Percentiles rank a stretch among this genome's conserved stretches.
phyloP scores from a whole-genome alignment of 1,140 invertebrate species.

The Drosophila repletoides region DNA sequence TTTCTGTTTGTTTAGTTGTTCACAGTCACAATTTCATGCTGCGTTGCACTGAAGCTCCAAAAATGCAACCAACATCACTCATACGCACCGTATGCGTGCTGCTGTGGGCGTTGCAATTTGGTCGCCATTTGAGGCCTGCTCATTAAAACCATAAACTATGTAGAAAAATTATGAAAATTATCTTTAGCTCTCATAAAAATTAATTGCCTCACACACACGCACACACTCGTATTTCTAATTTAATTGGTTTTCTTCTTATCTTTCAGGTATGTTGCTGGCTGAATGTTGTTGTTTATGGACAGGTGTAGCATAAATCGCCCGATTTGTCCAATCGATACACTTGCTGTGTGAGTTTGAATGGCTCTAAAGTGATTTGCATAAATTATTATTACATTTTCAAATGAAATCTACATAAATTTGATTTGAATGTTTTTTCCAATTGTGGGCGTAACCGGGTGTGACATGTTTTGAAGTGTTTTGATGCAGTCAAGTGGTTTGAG shows the following conservation, averaged over 20 bases:
- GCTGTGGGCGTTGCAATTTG: conserved; percentile 24
- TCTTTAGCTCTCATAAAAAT: conserved; percentile 29
- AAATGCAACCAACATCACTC: conserved; percentile 55
- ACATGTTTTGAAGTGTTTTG: conserved; percentile 54
- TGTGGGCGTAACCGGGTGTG: conserved; percentile 43
- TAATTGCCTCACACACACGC: conserved; percentile 41
- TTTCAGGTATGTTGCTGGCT: conserved; percentile 49
- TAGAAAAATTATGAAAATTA: conserved; percentile 57
- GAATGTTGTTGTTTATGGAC: neutral
- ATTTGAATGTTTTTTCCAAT: conserved; percentile 8
- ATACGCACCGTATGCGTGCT: conserved; percentile 33
- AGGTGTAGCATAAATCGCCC: conserved; percentile 49
- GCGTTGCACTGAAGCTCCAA: conserved; percentile 22
- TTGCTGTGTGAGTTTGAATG: conserved; percentile 67
- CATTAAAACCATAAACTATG: conserved; percentile 24
- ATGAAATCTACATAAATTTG: conserved; percentile 32
- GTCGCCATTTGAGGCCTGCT: conserved; percentile 16
- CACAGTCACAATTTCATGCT: conserved; percentile 61
- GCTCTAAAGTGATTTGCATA: conserved; percentile 71
- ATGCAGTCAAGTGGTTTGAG: conserved; percentile 33
- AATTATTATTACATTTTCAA: conserved; percentile 51
- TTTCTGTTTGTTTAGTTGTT: conserved; percentile 39
- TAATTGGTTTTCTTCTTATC: conserved; percentile 58
- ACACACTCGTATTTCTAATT: conserved; percentile 15
- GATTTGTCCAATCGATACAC: conserved; percentile 29